phyloP scores from a whole-genome alignment of 92 coral and sea anemone genomes.

The Pocillopora meandrina region DNA sequence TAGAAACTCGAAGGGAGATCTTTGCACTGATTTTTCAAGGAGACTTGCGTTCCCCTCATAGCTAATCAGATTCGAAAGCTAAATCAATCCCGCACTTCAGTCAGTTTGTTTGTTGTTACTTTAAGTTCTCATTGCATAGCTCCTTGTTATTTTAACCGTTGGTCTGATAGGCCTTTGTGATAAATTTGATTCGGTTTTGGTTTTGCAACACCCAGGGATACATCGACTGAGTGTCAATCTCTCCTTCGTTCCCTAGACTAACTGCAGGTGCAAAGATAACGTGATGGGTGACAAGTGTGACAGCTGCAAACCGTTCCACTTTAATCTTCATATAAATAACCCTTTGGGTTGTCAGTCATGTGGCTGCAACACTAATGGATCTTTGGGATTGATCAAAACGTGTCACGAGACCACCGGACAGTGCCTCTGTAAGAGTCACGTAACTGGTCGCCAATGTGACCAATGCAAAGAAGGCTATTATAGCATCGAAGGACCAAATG shows the following conservation, averaged over 20 bases:
- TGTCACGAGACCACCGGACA: conserved; percentile 82
- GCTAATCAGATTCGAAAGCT: too few species aligned
- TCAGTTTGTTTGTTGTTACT: too few species aligned
- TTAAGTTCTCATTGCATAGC: too few species aligned
- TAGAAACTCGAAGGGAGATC: too few species aligned
- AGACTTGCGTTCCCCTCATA: too few species aligned
- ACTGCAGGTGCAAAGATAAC: conserved; percentile 87
- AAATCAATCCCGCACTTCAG: too few species aligned
- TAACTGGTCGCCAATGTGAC: conserved; percentile 78
- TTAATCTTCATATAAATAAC: conserved; percentile 72
- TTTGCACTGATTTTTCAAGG: too few species aligned
- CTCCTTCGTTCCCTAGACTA: conserved; percentile 48
- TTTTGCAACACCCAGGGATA: too few species aligned
- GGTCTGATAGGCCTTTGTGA: too few species aligned
- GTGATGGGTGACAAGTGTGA: conserved; percentile 87
- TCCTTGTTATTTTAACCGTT: too few species aligned
- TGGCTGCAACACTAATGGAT: conserved; percentile 80
- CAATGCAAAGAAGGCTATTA: conserved; percentile 77
- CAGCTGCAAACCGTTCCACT: conserved; percentile 78
- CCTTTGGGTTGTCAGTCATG: conserved; percentile 87
- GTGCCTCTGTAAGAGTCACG: conserved; percentile 88
- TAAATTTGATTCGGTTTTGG: too few species aligned
- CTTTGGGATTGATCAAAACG: conserved; percentile 75
- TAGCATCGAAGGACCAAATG: conserved; percentile 54
- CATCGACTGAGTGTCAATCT: background rate